phyloP scores from a whole-genome alignment of 2,113 vertebrate genomes.

The Gnathonemus echidnorhynchus region DNA sequence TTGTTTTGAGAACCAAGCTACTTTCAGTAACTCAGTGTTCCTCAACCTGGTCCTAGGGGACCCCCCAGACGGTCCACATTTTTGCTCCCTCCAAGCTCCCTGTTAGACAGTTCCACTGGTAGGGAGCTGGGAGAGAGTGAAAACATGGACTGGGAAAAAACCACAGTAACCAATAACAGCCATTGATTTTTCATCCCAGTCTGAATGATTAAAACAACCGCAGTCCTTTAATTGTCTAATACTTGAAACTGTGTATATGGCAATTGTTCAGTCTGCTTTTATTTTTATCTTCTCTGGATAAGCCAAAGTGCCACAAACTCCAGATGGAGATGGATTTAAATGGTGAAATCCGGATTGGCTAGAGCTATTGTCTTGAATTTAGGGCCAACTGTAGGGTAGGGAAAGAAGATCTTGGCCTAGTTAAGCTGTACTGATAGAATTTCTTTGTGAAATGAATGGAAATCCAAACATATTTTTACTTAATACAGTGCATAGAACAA shows the following conservation, averaged over 20 bases:
- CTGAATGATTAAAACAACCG: neutral
- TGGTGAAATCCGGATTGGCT: conserved; percentile 28
- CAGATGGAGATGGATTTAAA: conserved; percentile 34
- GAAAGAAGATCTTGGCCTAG: neutral
- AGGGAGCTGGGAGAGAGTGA: neutral
- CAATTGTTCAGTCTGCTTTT: neutral
- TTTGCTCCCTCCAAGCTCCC: neutral
- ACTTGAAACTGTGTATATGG: neutral
- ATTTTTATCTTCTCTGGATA: neutral
- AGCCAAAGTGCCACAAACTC: neutral
- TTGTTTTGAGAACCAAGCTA: neutral
- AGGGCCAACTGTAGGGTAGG: neutral
- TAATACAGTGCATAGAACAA: neutral
- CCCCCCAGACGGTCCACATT: neutral
- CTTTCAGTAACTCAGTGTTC: neutral
- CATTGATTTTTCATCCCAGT: neutral
- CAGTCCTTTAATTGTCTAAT: neutral
- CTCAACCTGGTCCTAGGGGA: neutral
- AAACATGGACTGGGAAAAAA: neutral
- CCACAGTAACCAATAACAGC: neutral
- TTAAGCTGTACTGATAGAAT: neutral
- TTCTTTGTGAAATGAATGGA: neutral
- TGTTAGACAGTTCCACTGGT: neutral
- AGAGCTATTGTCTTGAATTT: conserved; percentile 20
- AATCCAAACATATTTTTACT: neutral